Evolutionary conservation across 2,797 vertebrate genomes (phyloP).

Genomic region (Falco cherrug): DNA sequence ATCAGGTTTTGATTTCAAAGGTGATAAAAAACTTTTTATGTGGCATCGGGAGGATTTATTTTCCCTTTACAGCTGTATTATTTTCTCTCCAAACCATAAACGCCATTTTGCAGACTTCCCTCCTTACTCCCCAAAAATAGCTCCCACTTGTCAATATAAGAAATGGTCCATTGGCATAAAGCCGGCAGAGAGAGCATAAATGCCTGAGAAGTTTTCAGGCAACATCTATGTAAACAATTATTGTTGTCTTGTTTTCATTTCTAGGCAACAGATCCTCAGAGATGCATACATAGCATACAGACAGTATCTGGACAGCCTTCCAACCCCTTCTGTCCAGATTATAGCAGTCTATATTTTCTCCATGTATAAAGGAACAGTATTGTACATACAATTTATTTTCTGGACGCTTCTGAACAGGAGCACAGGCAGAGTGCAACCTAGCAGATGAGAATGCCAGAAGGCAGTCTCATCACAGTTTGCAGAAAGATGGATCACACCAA

Average conservation of each 20-base stretch:
- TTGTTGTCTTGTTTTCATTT: conserved; percentile 57
- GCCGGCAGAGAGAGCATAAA: conserved; percentile 3
- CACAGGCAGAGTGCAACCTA: background rate
- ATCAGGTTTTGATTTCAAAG: background rate
- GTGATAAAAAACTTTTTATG: background rate
- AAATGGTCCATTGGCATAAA: background rate
- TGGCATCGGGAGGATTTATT: background rate
- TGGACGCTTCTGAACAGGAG: background rate
- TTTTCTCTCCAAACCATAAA: background rate
- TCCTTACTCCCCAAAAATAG: background rate
- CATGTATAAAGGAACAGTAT: background rate
- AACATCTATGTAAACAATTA: conserved; percentile 41
- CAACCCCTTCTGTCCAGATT: background rate
- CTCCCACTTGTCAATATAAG: conserved; percentile 3
- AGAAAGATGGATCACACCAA: background rate
- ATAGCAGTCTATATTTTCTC: background rate
- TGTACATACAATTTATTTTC: background rate
- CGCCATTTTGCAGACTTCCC: background rate
- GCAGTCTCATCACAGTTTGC: background rate
- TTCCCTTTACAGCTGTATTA: background rate
- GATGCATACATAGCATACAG: background rate
- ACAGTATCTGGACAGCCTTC: conserved; percentile 21
- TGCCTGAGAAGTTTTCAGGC: conserved; percentile 7
- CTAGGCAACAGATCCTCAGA: conserved; percentile 48
- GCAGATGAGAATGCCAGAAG: background rate